A percentile compares a stretch with the other conserved stretches of the same genome.
phyloP scores from a whole-genome alignment of 2,113 vertebrate genomes.

The Pao palembangensis region DNA sequence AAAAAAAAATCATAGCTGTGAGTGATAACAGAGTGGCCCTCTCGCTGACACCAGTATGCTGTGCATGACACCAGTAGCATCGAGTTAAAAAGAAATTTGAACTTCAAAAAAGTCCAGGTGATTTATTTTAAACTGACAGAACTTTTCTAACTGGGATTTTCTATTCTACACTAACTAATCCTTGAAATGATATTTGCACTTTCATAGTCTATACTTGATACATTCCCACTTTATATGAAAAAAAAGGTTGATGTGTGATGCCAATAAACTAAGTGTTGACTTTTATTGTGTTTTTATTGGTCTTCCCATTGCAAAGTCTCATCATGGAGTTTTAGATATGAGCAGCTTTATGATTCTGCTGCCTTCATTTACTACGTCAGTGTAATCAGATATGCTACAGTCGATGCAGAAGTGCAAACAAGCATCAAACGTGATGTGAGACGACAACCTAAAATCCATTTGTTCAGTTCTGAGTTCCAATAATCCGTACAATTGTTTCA shows the following conservation, averaged over 20 bases:
- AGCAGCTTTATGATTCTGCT: no score
- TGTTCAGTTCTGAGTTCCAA: no score
- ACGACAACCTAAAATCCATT: no score
- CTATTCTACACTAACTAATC: slow-evolving; percentile 94
- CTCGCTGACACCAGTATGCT: slow-evolving; percentile 53
- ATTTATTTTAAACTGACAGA: slow-evolving; percentile 62
- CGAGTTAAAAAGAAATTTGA: slow-evolving; percentile 73
- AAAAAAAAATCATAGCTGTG: slow-evolving; percentile 35
- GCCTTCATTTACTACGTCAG: no score
- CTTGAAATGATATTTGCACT: slow-evolving; percentile 99
- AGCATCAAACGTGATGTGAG: no score
- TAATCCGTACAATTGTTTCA: no score
- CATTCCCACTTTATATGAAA: slow-evolving; percentile 97
- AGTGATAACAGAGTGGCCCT: slow-evolving; percentile 33
- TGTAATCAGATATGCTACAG: no score
- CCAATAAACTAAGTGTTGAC: slow-evolving; percentile 81
- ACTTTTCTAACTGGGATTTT: slow-evolving; percentile 90
- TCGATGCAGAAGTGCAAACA: no score
- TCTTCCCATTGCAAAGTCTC: background rate
- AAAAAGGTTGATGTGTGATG: slow-evolving; percentile 89
- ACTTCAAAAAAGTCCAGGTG: slow-evolving; percentile 75
- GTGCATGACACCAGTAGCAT: slow-evolving; percentile 76
- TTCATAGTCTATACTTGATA: slow-evolving; percentile 99
- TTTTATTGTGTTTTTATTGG: slow-evolving; percentile 44
- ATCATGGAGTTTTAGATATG: no score